These are phyloP conservation scores for Chiloscyllium punctatum DNA, from an alignment of 2,797 vertebrate species.

Conservation along the genomic window DNA sequence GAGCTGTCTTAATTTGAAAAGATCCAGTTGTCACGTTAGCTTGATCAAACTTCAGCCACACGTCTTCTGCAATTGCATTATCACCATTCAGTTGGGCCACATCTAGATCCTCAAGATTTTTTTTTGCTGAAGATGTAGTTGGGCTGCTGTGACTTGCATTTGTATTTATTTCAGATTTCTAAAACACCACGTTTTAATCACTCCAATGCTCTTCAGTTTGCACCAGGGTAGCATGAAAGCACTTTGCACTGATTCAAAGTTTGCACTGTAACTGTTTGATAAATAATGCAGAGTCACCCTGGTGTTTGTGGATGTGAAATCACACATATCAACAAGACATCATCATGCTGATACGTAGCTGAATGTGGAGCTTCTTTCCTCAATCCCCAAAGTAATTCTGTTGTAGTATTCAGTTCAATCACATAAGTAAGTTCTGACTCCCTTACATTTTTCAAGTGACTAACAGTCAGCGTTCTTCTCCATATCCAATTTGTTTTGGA, in stretches of 20 bases:
- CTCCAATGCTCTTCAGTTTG: not conserved
- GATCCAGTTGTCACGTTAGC: not conserved
- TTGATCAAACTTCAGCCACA: not conserved
- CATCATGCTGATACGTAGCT: too few relatives aligned
- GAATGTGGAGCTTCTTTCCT: not conserved
- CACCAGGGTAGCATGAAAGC: not conserved
- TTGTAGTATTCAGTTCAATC: not conserved
- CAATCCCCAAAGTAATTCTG: not conserved
- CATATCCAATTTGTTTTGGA: not conserved
- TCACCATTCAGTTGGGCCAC: not conserved
- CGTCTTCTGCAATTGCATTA: not conserved
- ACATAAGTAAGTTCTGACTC: too few relatives aligned
- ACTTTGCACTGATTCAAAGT: constrained; percentile 8
- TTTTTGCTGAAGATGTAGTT: not conserved
- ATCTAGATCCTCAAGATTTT: not conserved
- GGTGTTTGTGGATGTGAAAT: not conserved
- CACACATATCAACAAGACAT: not conserved
- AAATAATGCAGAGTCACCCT: not conserved
- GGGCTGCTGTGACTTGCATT: not conserved
- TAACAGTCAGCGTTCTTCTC: not conserved
- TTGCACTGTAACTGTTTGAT: not conserved
- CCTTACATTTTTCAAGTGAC: not conserved
- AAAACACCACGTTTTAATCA: not conserved
- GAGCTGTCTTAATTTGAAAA: not conserved
- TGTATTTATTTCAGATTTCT: not conserved